Evolutionary conservation across 2,888 invertebrate genomes (phyloP), one percentile per base, ranked within the genome.

Genomic region (Tinea trinotella): DNA sequence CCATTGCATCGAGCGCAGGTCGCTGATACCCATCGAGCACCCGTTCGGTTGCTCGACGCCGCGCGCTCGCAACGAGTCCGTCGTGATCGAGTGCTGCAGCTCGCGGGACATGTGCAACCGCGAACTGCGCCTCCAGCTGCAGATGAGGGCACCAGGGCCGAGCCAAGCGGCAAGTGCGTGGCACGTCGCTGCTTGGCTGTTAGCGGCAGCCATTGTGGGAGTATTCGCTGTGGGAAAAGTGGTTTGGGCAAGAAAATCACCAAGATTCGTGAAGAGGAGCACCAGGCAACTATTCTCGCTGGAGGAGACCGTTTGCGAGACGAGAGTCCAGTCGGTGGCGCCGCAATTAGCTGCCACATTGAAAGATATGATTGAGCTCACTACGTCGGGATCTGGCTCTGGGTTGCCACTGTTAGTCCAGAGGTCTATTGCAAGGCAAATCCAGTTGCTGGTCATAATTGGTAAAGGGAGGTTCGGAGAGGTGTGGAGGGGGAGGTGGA

Each of bases 381-480:
- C 97, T 1, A 96, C 96, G 0, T 97, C 97, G 30, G 97, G 97
- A 40, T 97, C 97, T 56, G 97, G 97, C 30, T 97, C 97, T 67
- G 97, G 98, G 54, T 84, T 98, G 57, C 98, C 99, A 19, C 87
- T 98, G 46, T 83, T 99, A 64, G 97, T 98, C 44, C 98, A 98
- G 80, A 90, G 98, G 57, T 98, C 97, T 55, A 98, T 99, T 68
- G 98, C 99, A 0, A 90, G 98, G 19, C 98, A 98, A 84, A 98
- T 99, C 62, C 95, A 96, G 69, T 86, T 99, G 56, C 89, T 94
- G 53, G 97, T 97, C 68, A 95, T 95, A 13, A 96, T 99, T 60
- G 99, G 99, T 54, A 97, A 97, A 74, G 99, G 99, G 2, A 91
- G 98, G 48, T 99, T 97, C 74, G 99, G 99, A 2, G 96, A 96